These are phyloP conservation scores for Ophiothrix spiculata DNA, from an alignment of 35 echinoderm and acorn worm genomes.

Conservation along the genomic window DNA sequence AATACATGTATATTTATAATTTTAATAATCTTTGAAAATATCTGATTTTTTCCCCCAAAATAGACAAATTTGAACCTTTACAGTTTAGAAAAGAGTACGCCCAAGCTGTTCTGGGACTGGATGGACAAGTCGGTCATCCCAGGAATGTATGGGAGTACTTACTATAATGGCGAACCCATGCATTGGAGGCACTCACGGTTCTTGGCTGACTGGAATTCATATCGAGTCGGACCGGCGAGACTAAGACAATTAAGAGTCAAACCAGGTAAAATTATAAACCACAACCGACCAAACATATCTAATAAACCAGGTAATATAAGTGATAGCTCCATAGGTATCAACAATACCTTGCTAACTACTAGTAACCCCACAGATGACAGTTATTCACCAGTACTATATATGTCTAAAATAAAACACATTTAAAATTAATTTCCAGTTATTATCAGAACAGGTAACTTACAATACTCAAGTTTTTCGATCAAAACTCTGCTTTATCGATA, in stretches of 20 bases:
- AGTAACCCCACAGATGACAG: background rate
- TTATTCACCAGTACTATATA: background rate
- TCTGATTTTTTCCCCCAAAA: background rate
- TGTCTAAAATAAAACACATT: no score
- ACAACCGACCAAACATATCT: background rate
- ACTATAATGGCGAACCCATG: conserved; percentile 61
- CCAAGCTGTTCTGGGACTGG: conserved; percentile 55
- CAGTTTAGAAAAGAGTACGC: conserved; percentile 32
- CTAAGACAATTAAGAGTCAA: conserved; percentile 56
- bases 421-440: no score
- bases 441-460: no score
- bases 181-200: conserved; percentile 50
- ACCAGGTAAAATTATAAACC: conserved; percentile 22
- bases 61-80: conserved; percentile 27
- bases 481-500: no score
- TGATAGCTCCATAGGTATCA: background rate
- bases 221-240: conserved; percentile 59
- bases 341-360: background rate
- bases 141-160: conserved; percentile 47
- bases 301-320: background rate
- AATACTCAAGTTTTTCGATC: no score
- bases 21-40: no score
- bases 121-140: conserved; percentile 48
- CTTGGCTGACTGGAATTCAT: conserved; percentile 43
- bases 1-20: no score